Evolutionary conservation across 2,797 vertebrate genomes (phyloP).

Genomic region (Eulemur mongoz): DNA sequence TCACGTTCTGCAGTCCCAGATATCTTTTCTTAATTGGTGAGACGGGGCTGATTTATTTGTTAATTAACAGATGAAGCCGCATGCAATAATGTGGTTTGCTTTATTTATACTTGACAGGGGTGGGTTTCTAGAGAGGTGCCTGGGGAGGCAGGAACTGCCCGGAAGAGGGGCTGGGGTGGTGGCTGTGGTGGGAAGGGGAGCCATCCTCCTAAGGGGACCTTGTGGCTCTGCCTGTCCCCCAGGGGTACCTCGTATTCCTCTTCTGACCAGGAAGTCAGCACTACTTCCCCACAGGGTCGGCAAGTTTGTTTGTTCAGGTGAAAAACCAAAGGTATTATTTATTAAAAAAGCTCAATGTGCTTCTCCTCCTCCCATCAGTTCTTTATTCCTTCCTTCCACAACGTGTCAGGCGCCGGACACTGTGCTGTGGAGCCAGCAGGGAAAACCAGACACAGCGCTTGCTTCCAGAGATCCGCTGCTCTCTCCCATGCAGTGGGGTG

Average conservation of each 20-base stretch:
- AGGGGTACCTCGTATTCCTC: neutral
- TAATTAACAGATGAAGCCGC: constrained; percentile 64
- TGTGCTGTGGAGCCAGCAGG: too few species aligned
- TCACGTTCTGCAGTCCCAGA: neutral
- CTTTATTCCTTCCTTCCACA: neutral
- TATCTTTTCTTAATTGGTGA: constrained; percentile 70
- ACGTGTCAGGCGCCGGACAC: neutral
- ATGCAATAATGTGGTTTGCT: neutral
- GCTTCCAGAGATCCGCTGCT: neutral
- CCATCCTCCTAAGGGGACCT: neutral
- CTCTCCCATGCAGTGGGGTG: neutral
- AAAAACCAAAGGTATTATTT: neutral
- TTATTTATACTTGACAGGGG: neutral
- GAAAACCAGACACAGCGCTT: neutral
- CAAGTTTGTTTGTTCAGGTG: neutral
- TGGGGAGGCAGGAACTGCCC: neutral
- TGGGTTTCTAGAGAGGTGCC: neutral
- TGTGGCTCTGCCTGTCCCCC: neutral
- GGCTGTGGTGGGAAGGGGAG: neutral
- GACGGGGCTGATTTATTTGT: constrained; percentile 75
- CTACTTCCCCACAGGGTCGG: neutral
- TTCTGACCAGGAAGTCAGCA: neutral
- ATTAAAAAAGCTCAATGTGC: neutral
- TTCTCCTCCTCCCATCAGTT: neutral
- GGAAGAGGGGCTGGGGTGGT: neutral